Evolutionary conservation across 2,797 vertebrate genomes (phyloP).

Genomic region (Garrulus glandarius): DNA sequence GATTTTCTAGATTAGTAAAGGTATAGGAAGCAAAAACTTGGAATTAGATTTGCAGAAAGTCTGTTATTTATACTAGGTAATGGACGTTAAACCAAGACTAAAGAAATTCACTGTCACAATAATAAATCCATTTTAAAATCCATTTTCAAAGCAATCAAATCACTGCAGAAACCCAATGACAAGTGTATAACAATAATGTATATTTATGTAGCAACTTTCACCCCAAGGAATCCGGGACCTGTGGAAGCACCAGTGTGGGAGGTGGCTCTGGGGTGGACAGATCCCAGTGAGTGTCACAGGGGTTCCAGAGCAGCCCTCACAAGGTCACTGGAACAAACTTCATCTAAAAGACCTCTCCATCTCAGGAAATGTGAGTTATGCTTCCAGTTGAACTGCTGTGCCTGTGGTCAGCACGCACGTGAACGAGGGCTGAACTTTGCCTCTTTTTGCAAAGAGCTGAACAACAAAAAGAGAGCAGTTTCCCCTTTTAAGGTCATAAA

Average conservation of each 20-base stretch:
- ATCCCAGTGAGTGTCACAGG: neutral
- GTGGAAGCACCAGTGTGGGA: neutral
- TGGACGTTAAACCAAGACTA: constrained; percentile 6
- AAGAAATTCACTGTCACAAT: constrained; percentile 27
- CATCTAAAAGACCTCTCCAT: neutral
- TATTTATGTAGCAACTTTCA: neutral
- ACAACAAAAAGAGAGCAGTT: neutral
- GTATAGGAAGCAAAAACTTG: constrained; percentile 37
- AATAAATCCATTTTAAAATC: constrained; percentile 49
- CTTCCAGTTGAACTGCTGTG: neutral
- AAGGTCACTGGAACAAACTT: neutral
- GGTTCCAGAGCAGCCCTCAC: neutral
- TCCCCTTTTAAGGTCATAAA: constrained; percentile 46
- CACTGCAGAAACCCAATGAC: neutral
- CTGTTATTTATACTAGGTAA: constrained; percentile 33
- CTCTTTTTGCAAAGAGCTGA: neutral
- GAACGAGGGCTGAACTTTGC: constrained; percentile 36
- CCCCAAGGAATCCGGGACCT: neutral
- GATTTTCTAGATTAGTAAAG: constrained; percentile 59
- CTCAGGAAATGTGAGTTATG: neutral
- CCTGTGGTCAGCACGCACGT: neutral
- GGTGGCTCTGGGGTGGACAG: neutral
- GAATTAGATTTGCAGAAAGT: constrained; percentile 36
- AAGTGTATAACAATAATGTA: neutral
- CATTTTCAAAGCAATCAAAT: constrained; percentile 30